phyloP scores from a whole-genome alignment of 2,888 invertebrate species.

The Agriopis leucophaearia region DNA sequence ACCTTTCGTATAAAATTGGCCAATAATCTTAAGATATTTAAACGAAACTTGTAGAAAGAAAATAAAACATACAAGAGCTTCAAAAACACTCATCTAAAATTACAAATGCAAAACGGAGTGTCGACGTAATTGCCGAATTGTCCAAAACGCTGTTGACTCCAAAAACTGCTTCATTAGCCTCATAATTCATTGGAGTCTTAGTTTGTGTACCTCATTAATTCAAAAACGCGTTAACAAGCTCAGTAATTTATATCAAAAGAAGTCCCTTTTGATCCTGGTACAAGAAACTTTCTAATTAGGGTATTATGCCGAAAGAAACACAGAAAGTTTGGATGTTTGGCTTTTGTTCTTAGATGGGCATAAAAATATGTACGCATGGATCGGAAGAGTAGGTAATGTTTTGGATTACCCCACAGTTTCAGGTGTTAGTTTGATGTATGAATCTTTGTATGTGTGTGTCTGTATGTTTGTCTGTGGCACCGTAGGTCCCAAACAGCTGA shows the following conservation, averaged over 20 bases:
- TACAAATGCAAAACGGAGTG: constrained; percentile 27
- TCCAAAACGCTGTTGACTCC: constrained; percentile 20
- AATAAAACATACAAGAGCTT: background rate
- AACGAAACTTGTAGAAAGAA: background rate
- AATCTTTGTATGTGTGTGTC: no score
- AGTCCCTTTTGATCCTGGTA: constrained; percentile 34
- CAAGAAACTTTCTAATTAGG: constrained; percentile 37
- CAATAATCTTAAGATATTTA: background rate
- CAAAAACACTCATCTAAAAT: constrained; percentile 11
- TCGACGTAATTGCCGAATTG: constrained; percentile 13
- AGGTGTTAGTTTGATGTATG: no score
- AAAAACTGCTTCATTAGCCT: constrained; percentile 29
- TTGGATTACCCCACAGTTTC: no score
- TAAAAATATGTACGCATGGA: no score
- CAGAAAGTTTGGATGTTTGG: constrained; percentile 15
- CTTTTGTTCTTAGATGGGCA: background rate
- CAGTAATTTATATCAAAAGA: constrained; percentile 39
- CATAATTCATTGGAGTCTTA: constrained; percentile 36
- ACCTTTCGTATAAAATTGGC: background rate
- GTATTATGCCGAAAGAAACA: constrained; percentile 31
- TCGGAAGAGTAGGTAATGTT: no score
- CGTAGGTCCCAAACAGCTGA: no score
- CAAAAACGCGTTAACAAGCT: constrained; percentile 37
- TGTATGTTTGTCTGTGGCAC: no score
- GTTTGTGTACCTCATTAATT: constrained; percentile 45